phyloP scores from a whole-genome alignment of 2,888 invertebrate species.

The Callinectes sapidus region DNA sequence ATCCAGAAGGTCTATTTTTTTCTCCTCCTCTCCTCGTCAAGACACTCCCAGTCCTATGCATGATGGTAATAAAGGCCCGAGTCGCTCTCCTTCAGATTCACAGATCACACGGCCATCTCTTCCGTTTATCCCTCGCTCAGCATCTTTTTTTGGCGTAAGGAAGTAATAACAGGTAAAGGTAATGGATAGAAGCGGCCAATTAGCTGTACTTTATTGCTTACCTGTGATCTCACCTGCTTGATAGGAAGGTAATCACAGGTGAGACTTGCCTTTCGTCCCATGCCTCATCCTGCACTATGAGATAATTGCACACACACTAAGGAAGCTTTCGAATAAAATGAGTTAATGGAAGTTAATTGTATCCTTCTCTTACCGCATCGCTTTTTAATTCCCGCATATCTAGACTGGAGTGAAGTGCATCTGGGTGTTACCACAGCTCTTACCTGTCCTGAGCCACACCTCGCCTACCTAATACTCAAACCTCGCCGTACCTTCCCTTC shows the following conservation, averaged over 20 bases:
- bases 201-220: not conserved
- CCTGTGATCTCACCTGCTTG: not conserved
- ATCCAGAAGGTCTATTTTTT: conserved; percentile 7
- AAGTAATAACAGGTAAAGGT: not conserved
- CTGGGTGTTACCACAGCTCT: not conserved
- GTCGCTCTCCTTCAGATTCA: not conserved
- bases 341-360: conserved; percentile 13
- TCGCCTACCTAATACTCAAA: not conserved
- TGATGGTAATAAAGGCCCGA: not conserved
- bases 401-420: not conserved
- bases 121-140: not conserved
- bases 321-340: not conserved
- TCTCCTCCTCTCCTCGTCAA: not conserved
- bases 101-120: not conserved
- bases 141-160: not conserved
- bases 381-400: conserved; percentile 11
- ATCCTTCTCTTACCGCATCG: not conserved
- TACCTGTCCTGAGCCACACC: conserved; percentile 25
- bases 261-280: not conserved
- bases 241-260: conserved; percentile 8
- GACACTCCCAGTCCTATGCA: not conserved
- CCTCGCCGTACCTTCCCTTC: not conserved
- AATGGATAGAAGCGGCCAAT: not conserved
- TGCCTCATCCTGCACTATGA: not conserved
- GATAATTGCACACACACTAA: not conserved